phyloP scores from a whole-genome alignment of 2,888 invertebrate genomes.

The Standfussiana lucernea region DNA sequence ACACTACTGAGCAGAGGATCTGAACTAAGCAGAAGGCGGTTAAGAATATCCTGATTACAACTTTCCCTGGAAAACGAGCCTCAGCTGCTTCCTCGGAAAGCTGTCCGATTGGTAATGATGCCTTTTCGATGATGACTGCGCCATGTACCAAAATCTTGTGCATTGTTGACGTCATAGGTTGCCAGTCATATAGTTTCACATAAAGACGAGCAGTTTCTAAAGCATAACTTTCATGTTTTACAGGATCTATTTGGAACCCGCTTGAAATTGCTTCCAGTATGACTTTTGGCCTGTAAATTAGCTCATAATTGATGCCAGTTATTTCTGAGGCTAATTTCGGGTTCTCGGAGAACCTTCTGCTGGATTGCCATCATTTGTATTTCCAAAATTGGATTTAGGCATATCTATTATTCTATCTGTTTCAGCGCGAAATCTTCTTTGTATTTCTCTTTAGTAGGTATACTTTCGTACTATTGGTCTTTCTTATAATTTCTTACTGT shows the following conservation, averaged over 20 bases:
- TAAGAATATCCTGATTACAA: slow-evolving; percentile 8
- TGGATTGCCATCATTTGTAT: not conserved
- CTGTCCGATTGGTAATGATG: not conserved
- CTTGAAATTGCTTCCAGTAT: no score
- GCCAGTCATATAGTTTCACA: no score
- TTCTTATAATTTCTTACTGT: not conserved
- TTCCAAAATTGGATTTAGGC: not conserved
- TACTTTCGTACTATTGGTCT: no score
- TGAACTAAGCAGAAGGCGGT: not conserved
- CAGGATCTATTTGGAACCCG: no score
- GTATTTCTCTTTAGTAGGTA: no score
- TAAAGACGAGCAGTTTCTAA: no score
- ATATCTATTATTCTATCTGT: not conserved
- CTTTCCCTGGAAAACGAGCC: slow-evolving; percentile 5
- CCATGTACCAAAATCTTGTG: slow-evolving; percentile 24
- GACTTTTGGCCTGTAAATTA: no score
- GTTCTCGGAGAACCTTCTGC: not conserved
- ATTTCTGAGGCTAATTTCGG: not conserved
- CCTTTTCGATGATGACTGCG: not conserved
- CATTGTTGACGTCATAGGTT: slow-evolving; percentile 10
- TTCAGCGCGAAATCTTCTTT: not conserved
- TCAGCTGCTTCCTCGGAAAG: slow-evolving; percentile 14
- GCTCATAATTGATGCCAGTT: not conserved
- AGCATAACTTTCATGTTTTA: no score
- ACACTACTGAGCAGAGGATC: slow-evolving; percentile 6